Base-by-base conservation (phyloP, 2,113 vertebrate genomes). In the Protomyctophum bolini region DNA sequence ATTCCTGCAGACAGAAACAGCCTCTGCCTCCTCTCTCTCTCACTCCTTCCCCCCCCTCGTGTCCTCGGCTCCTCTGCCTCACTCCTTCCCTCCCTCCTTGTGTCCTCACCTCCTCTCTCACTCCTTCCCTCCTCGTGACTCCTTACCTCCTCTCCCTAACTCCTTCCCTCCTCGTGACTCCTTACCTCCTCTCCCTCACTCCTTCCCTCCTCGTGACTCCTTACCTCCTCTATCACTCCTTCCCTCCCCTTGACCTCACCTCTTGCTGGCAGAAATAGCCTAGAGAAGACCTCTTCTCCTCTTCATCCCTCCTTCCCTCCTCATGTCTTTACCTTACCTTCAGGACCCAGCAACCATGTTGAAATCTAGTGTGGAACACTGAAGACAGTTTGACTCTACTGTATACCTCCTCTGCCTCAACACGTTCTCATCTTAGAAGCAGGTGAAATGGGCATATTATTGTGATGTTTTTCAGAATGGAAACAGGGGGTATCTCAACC, bases 41-140 rank as follows among this genome's bases (percentile, higher is more conserved):
- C 33, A 6, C 33, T 41, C 33, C 33, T 41, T 41, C 33, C 33
- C 33, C 33, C 33, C 4, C 33, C 33, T 41, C 5, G 33, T 4
- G 2, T 41, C 33, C 33, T 41, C 33, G 4, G 21, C 21, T 41
- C 33, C 33, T 41, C 33, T 41, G 2, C 33, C 33, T 41, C 33
- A 6, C 33, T 41, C 33, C 33, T 41, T 41, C 33, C 33, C 5
- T 41, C 33, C 33, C 33, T 41, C 33, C 33, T 41, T 41, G 33
- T 4, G 33, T 41, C 33, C 33, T 41, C 33, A 41, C 33, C 33
- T 41, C 49, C 6, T 58, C 6, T 76, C 62, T 82, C 65, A 75
- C 70, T 81, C 83, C 68, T 81, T 84, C 70, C 73, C 52, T 59
- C 28, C 75, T 63, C 9, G 33, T 0, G 51, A 51, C 5, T 1